These are phyloP conservation scores for Cepaea nemoralis DNA, from an alignment of 1,140 invertebrate species.

Conservation along the genomic window DNA sequence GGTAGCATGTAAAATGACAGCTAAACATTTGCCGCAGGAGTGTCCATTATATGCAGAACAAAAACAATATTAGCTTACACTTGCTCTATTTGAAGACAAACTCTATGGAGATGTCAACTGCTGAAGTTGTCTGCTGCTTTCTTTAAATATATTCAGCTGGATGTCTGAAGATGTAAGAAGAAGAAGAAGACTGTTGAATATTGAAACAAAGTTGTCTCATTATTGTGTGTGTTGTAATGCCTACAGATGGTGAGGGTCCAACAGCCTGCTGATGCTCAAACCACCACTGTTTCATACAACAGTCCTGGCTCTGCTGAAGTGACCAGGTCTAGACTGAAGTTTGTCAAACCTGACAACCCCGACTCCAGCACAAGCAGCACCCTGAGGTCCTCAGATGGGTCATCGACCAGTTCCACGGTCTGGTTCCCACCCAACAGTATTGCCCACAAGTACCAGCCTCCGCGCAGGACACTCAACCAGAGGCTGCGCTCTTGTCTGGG, in stretches of 20 bases:
- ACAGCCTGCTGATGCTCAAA: background rate
- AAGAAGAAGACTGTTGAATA: too few species aligned
- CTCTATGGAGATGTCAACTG: too few species aligned
- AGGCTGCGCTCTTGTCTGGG: conserved; percentile 13
- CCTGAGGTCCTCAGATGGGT: background rate
- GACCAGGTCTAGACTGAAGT: background rate
- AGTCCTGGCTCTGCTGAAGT: background rate
- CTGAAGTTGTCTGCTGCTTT: too few species aligned
- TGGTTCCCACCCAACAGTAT: conserved; percentile 31
- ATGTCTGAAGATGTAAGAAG: too few species aligned
- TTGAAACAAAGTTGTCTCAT: too few species aligned
- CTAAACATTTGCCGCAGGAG: too few species aligned
- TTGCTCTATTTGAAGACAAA: too few species aligned
- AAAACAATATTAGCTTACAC: too few species aligned
- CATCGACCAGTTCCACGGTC: background rate
- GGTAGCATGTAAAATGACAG: too few species aligned
- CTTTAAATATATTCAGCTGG: too few species aligned
- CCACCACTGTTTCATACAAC: background rate
- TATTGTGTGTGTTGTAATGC: too few species aligned
- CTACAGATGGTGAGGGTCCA: background rate
- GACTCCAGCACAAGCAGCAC: background rate
- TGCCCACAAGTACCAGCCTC: conserved; percentile 4
- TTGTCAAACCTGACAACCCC: background rate
- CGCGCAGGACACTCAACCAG: background rate
- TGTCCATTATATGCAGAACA: too few species aligned